These are phyloP conservation scores for Piaya cayana DNA, from an alignment of 2,113 vertebrate species.

Conservation along the genomic window DNA sequence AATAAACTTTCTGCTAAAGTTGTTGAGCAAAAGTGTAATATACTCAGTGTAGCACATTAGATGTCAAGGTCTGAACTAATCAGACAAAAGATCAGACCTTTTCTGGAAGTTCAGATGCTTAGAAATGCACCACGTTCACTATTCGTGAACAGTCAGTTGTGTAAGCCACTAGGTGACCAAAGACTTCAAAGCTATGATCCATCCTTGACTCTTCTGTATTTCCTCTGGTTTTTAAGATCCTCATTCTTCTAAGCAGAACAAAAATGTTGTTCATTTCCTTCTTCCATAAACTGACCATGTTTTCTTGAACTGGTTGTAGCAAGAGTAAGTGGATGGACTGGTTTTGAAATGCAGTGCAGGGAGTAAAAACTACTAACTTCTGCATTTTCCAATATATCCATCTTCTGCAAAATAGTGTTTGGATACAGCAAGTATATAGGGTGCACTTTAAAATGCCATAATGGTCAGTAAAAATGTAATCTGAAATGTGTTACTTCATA, in stretches of 20 bases:
- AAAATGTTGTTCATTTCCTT: background rate
- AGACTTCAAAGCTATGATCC: background rate
- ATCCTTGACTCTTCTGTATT: background rate
- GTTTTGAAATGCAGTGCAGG: background rate
- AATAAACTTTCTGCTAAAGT: background rate
- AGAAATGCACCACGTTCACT: background rate
- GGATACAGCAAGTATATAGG: background rate
- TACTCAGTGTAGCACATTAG: background rate
- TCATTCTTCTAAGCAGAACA: background rate
- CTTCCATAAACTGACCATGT: background rate
- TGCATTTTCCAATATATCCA: background rate
- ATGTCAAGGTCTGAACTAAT: background rate
- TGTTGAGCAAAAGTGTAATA: background rate
- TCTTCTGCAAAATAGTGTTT: background rate
- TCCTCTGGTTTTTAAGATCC: background rate
- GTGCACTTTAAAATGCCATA: background rate
- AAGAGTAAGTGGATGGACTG: background rate
- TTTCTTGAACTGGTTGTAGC: background rate
- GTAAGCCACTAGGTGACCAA: background rate
- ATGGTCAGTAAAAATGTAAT: background rate
- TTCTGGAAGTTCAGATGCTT: background rate
- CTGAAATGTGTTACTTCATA: background rate
- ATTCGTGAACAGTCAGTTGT: background rate
- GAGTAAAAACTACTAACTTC: background rate
- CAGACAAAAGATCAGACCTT: background rate